Evolutionary conservation across 2,113 vertebrate genomes (phyloP).

Genomic region (Alexandromys fortis): DNA sequence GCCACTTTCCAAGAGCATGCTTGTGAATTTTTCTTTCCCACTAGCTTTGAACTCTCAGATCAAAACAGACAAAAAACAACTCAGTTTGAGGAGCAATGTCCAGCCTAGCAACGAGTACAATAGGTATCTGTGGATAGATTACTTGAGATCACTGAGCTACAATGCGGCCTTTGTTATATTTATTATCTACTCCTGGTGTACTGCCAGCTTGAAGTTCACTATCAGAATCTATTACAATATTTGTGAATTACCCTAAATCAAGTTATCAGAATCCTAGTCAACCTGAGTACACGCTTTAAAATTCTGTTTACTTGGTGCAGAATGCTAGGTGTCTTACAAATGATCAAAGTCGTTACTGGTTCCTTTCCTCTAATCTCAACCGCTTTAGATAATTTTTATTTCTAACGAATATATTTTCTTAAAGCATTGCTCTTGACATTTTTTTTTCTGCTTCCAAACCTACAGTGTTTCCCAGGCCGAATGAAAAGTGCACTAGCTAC

Average conservation of each 20-base stretch:
- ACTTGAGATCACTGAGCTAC: neutral
- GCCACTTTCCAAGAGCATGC: neutral
- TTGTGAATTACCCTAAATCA: neutral
- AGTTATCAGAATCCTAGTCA: neutral
- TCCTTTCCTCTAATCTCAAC: neutral
- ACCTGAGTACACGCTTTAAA: neutral
- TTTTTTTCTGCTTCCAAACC: neutral
- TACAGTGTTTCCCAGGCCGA: neutral
- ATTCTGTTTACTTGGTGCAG: slow-evolving; percentile 13
- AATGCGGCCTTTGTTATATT: neutral
- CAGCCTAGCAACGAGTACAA: neutral
- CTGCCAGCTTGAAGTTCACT: neutral
- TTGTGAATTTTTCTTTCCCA: slow-evolving; percentile 19
- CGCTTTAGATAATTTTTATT: slow-evolving; percentile 10
- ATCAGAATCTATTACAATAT: neutral
- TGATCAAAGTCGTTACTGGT: neutral
- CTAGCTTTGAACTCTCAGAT: neutral
- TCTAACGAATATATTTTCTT: slow-evolving; percentile 2
- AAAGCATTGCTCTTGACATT: slow-evolving; percentile 1
- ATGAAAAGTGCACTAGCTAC: neutral
- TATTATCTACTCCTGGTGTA: neutral
- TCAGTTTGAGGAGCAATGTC: neutral
- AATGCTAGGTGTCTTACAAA: neutral
- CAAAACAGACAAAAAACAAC: neutral
- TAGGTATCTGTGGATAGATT: neutral